phyloP scores from a whole-genome alignment of 2,113 vertebrate species.

The Ageneiosus marmoratus region DNA sequence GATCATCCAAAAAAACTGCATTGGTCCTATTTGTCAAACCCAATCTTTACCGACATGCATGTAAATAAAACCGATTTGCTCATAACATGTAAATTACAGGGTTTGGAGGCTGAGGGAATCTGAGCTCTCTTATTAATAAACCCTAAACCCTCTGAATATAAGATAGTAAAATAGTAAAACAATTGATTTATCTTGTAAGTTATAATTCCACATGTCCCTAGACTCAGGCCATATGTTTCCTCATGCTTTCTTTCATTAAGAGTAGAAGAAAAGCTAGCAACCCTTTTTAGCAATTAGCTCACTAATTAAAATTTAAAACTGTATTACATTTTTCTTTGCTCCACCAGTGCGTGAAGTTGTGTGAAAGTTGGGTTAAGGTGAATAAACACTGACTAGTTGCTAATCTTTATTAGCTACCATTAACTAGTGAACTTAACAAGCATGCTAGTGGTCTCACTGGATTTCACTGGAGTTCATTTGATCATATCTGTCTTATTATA shows the following conservation, averaged over 20 bases:
- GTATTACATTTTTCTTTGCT: neutral
- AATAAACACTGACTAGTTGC: neutral
- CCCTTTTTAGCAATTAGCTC: neutral
- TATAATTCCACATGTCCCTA: neutral
- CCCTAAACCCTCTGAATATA: neutral
- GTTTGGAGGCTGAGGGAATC: neutral
- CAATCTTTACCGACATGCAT: neutral
- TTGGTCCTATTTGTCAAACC: conserved; percentile 4
- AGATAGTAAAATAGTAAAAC: neutral
- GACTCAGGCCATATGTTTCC: neutral
- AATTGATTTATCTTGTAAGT: neutral
- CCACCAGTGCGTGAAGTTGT: neutral
- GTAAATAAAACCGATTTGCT: neutral
- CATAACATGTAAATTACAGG: neutral
- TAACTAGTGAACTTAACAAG: neutral
- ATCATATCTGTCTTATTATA: neutral
- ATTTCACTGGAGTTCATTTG: neutral
- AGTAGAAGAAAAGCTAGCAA: neutral
- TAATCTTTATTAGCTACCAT: neutral
- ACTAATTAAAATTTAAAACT: neutral
- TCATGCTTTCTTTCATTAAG: no score
- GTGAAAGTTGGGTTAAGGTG: neutral
- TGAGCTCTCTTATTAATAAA: neutral
- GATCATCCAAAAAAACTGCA: neutral
- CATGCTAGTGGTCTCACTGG: neutral